Base-by-base conservation (phyloP, 2,797 vertebrate species). In the Lerista edwardsae region DNA sequence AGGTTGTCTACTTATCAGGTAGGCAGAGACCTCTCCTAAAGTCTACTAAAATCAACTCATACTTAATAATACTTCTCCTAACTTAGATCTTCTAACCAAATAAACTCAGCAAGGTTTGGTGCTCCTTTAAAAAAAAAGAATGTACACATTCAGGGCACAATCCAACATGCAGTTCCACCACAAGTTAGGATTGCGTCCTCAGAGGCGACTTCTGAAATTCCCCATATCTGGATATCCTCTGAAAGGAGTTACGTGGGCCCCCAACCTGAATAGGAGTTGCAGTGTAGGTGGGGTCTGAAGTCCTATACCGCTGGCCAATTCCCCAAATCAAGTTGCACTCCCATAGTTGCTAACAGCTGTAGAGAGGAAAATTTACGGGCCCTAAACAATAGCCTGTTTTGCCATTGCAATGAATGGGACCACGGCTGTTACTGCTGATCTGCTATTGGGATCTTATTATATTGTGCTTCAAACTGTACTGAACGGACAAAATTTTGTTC, bases 371-470 rank as follows among this genome's bases (percentile, higher is more conserved):
- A 67, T 12, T 2, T 4, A n/a, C 25, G n/a, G 64, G 55, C 55
- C 55, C 55, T 17, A 57, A 57, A 57, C 21, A 1, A 12, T 87
- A n/a, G 67, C 82, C 79, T 27, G 84, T 17, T 39, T 87, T 77
- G 69, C 90, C 86, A 88, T 36, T 74, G 39, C 41, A 65, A 47
- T 15, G 9, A 21, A 64, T 25, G 15, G 15, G 39, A 44, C n/a
- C 5, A 81, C 27, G 57, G 74, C 44, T 64, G 74, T 41, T 61
- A 69, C 84, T 87, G 34, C 2, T 41, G 73, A 82, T 15, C 0
- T 10, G 41, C 44, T 29, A 83, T 62, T 86, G 64, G 88, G 80
- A 85, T 82, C 34, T 85, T 65, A 73, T 39, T 84, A 87, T 78
- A 83, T 57, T 78, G 1, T 36, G 23, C 36, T 59, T 31, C 79